These are phyloP conservation scores for Aphelenchoides besseyi DNA, from an alignment of 1,140 invertebrate genomes.

Conservation along the genomic window DNA sequence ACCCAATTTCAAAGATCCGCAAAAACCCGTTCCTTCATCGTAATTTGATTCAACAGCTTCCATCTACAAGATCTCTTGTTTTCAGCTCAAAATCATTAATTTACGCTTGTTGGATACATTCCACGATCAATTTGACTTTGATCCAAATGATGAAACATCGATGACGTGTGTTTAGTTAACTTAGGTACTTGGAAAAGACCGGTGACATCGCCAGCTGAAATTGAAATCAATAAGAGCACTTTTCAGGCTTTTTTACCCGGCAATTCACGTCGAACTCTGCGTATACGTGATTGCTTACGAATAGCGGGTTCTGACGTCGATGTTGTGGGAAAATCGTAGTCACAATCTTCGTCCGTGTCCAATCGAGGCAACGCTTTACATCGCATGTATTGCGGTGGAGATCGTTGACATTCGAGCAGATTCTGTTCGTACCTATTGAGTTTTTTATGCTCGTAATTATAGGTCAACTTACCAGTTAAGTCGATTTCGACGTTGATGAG, in stretches of 20 bases:
- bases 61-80: conserved; percentile 10
- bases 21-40: conserved; percentile 32
- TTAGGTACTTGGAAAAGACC: conserved; percentile 53
- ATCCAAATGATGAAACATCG: conserved; percentile 52
- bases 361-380: conserved; percentile 55
- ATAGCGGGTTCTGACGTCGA: conserved; percentile 8
- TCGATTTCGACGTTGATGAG: conserved; percentile 36
- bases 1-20: conserved; percentile 42
- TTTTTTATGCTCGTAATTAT: conserved; percentile 20
- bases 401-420: conserved; percentile 48
- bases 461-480: conserved; percentile 47
- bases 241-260: conserved; percentile 16
- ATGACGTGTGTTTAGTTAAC: conserved; percentile 26
- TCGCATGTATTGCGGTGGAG: conserved; percentile 46
- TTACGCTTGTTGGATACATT: conserved; percentile 46
- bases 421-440: conserved; percentile 55
- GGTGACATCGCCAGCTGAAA: conserved; percentile 41
- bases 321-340: conserved; percentile 19
- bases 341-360: conserved; percentile 51
- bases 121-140: conserved; percentile 56
- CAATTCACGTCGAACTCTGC: conserved; percentile 16
- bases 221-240: neutral
- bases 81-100: conserved; percentile 16
- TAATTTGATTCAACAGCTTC: conserved; percentile 42
- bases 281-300: conserved; percentile 49